Evolutionary conservation across 2,888 invertebrate genomes (phyloP).

Genomic region (Apodemia zela): DNA sequence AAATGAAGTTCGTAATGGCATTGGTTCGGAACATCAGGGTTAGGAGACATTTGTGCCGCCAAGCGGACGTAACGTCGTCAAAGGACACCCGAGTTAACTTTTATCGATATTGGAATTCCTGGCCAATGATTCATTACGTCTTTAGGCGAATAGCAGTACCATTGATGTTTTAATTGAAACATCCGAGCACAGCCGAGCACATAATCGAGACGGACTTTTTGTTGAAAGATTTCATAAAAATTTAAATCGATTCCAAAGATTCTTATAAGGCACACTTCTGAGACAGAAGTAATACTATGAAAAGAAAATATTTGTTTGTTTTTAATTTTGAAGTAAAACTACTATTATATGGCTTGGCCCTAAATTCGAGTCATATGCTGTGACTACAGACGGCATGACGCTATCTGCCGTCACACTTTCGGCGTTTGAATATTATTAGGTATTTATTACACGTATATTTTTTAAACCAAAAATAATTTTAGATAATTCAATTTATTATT

Average conservation of each 20-base stretch:
- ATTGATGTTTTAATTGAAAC: slow-evolving; percentile 15
- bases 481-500: too few relatives aligned
- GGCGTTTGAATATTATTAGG: too few relatives aligned
- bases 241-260: neutral
- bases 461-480: too few relatives aligned
- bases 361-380: too few relatives aligned
- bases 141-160: slow-evolving; percentile 2
- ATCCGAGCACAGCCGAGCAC: neutral
- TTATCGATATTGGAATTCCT: slow-evolving; percentile 18
- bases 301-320: too few relatives aligned
- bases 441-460: too few relatives aligned
- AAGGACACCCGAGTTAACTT: slow-evolving; percentile 22
- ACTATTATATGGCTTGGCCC: too few relatives aligned
- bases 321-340: too few relatives aligned
- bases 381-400: too few relatives aligned
- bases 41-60: slow-evolving; percentile 16
- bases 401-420: too few relatives aligned
- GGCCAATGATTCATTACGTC: slow-evolving; percentile 16
- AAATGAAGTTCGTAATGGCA: slow-evolving; percentile 14
- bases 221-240: neutral
- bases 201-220: slow-evolving; percentile 1
- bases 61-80: slow-evolving; percentile 24
- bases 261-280: too few relatives aligned
- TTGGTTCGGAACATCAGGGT: slow-evolving; percentile 13
- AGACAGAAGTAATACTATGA: too few relatives aligned